Conservation (phyloP, 2,113 vertebrate species). For the Phaetusa simplex region DNA sequence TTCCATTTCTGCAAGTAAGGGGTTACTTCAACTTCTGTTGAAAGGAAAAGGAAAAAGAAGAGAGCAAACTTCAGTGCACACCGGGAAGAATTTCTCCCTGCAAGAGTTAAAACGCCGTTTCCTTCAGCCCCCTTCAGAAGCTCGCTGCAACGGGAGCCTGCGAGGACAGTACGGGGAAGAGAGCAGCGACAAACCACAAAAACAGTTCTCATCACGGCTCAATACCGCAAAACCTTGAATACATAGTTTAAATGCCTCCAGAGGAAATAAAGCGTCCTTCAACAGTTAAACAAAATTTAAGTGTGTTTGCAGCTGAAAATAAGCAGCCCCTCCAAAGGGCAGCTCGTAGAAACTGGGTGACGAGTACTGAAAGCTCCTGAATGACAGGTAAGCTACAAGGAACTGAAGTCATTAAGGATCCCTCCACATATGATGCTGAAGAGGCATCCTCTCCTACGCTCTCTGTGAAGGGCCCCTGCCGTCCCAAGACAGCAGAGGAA, state of each 20-base stretch:
- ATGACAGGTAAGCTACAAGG: not conserved
- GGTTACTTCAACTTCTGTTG: not conserved
- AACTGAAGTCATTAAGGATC: not conserved
- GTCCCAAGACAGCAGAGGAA: not conserved
- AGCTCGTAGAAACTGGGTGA: not conserved
- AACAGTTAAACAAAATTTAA: not conserved
- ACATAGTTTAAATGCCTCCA: not conserved
- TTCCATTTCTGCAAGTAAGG: not conserved
- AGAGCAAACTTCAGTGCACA: not conserved
- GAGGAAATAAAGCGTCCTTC: not conserved
- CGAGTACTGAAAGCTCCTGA: not conserved
- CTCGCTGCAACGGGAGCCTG: not conserved
- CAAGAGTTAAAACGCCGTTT: not conserved
- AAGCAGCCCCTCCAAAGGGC: not conserved
- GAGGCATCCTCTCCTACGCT: not conserved
- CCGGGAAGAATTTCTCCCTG: not conserved
- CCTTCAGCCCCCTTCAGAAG: not conserved
- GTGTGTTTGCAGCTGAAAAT: not conserved
- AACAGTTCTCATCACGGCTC: not conserved
- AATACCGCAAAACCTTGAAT: not conserved
- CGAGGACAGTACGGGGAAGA: not conserved
- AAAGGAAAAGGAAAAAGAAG: not conserved
- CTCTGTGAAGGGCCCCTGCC: not conserved
- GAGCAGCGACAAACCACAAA: not conserved
- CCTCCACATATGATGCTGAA: not conserved